phyloP scores from a whole-genome alignment of 2,797 vertebrate genomes.

The Alosa sapidissima region DNA sequence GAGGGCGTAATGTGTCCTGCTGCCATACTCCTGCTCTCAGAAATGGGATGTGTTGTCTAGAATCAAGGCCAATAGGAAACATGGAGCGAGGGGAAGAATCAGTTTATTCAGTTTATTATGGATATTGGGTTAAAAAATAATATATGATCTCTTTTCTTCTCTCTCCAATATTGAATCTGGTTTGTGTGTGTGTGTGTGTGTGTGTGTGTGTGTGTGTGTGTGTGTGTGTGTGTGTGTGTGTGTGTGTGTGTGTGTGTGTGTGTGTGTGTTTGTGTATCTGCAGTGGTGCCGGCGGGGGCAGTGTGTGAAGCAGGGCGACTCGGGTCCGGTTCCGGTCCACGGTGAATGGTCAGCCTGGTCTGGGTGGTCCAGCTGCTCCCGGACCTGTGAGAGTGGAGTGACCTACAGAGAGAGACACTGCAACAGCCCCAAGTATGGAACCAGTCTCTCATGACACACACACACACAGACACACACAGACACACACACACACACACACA shows the following conservation, averaged over 20 bases:
- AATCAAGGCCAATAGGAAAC: not conserved
- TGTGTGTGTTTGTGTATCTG: conserved; percentile 28
- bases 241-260: not conserved
- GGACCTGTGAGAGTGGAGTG: conserved; percentile 86
- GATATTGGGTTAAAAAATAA: not conserved
- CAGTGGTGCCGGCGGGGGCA: conserved; percentile 91
- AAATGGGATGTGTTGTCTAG: not conserved
- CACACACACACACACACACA: not conserved
- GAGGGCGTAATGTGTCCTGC: not conserved
- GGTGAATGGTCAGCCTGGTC: conserved; percentile 90
- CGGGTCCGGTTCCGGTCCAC: conserved; percentile 80
- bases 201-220: conserved; percentile 29
- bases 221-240: conserved; percentile 21
- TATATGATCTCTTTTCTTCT: not conserved
- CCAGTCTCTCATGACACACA: not conserved
- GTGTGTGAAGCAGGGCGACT: conserved; percentile 86
- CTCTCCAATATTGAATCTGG: not conserved
- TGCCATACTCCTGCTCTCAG: not conserved
- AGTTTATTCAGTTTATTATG: too few species aligned
- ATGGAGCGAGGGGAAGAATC: not conserved
- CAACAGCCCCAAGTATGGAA: conserved; percentile 78
- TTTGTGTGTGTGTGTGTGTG: conserved; percentile 17
- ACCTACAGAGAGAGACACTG: conserved; percentile 84
- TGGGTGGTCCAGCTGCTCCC: conserved; percentile 82
- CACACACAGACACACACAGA: not conserved